Evolutionary conservation across 1,140 invertebrate species (phyloP).

Genomic region (Limonius californicus): DNA sequence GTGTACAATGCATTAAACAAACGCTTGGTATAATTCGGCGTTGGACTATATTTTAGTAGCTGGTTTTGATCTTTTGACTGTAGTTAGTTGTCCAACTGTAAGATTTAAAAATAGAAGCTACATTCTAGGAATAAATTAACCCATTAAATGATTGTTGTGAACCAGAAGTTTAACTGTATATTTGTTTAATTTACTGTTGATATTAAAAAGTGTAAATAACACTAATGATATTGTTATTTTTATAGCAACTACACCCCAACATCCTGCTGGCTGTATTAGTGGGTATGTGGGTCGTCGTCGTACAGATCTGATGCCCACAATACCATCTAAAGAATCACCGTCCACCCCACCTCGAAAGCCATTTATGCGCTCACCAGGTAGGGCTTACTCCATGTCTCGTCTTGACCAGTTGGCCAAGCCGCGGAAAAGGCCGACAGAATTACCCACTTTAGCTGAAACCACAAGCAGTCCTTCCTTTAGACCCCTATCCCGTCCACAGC

Average conservation of each 20-base stretch:
- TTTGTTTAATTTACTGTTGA: too few species aligned
- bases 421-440: conserved; percentile 55
- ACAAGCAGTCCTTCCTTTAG: conserved; percentile 31
- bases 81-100: too few species aligned
- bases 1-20: too few species aligned
- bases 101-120: too few species aligned
- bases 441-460: conserved; percentile 52
- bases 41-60: too few species aligned
- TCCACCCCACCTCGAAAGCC: conserved; percentile 53
- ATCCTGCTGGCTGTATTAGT: conserved; percentile 58
- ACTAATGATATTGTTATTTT: too few species aligned
- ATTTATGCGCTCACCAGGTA: conserved; percentile 72
- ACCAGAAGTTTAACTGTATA: too few species aligned
- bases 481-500: conserved; percentile 33
- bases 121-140: too few species aligned
- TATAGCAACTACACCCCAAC: conserved; percentile 46
- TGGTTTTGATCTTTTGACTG: too few species aligned
- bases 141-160: too few species aligned
- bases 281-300: conserved; percentile 71
- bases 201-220: too few species aligned
- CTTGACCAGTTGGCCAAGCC: conserved; percentile 80
- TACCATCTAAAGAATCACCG: conserved; percentile 67
- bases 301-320: conserved; percentile 85
- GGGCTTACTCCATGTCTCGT: conserved; percentile 87
- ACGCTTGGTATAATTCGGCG: too few species aligned